Base-by-base conservation (phyloP, 2,888 invertebrate species). In the Isotomurus palustris region DNA sequence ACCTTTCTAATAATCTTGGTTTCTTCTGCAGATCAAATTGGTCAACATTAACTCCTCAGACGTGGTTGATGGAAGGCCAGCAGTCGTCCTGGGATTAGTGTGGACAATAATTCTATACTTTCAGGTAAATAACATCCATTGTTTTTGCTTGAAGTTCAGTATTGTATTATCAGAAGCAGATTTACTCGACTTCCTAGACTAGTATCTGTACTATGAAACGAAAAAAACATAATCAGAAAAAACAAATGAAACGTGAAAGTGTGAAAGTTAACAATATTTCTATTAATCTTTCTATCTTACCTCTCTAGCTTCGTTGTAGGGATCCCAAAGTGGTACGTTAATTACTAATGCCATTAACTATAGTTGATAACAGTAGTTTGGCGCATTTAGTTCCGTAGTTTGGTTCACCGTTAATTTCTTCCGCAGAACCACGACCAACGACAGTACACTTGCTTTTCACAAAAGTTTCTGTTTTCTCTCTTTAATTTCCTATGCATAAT, bases 81-180 rank as follows among this genome's bases (percentile, higher is more conserved):
- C 95, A 61, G 95, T 96, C 73, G 94, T 96, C 58, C 83, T 96
- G 71, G 96, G 96, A 67, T 85, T 96, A 53, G 91, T 96, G 73
- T 96, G 96, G 96, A 96, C 94, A 73, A 94, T 96, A 76, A 96
- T 96, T 76, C 82, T 96, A 61, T 94, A 95, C 80, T 96, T 96
- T 88, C 95, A 96, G 88, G 96, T 95, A 83, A 76, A 14, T 38
- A 12, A 41, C 17, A 21, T 22, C 22, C 27, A 12, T 44, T 35
- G 25, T 22, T 40, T 6, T 40, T 40, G n/a, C n/a, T n/a, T n/a
- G n/a, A n/a, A n/a, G n/a, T n/a, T n/a, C n/a, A n/a, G n/a, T n/a
- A n/a, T n/a, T n/a, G n/a, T n/a, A n/a, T n/a, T n/a, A n/a, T n/a
- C n/a, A n/a, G n/a, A n/a, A n/a, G n/a, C n/a, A n/a, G n/a, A n/a